Evolutionary conservation across 2,888 invertebrate genomes (phyloP).

Genomic region (Diaperis boleti): DNA sequence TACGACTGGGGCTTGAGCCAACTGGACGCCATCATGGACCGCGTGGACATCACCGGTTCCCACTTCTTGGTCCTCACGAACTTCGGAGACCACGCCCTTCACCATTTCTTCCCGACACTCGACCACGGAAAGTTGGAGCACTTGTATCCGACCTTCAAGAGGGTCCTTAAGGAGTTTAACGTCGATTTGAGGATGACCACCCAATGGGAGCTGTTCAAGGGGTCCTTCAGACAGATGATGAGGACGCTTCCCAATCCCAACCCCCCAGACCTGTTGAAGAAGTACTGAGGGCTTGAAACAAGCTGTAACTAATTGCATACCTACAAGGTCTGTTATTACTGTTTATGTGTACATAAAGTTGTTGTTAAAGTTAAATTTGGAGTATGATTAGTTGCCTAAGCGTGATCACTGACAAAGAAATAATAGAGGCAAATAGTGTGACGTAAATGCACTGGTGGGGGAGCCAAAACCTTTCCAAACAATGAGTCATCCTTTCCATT

Average conservation of each 20-base stretch:
- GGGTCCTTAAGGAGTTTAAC: constrained; percentile 76
- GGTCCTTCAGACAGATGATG: constrained; percentile 76
- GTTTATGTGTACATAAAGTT: too few species aligned
- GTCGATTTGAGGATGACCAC: constrained; percentile 67
- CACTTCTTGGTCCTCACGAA: constrained; percentile 78
- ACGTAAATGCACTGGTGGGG: too few species aligned
- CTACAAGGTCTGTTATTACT: too few species aligned
- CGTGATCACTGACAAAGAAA: too few species aligned
- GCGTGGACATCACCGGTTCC: constrained; percentile 75
- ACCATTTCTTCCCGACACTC: constrained; percentile 86
- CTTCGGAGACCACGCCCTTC: constrained; percentile 84
- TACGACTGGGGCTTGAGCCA: constrained; percentile 85
- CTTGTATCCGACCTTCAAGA: constrained; percentile 73
- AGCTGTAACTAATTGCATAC: too few species aligned
- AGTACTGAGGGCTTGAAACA: constrained; percentile 19
- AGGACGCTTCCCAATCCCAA: constrained; percentile 65
- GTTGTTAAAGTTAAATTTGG: too few species aligned
- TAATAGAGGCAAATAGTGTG: too few species aligned
- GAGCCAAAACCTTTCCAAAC: too few species aligned
- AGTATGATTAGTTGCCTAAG: too few species aligned
- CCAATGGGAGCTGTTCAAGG: constrained; percentile 74
- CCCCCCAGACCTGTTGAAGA: constrained; percentile 54
- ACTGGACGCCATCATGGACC: constrained; percentile 80
- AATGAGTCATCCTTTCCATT: too few species aligned
- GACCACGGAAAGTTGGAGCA: constrained; percentile 81